phyloP scores from a whole-genome alignment of 1,140 invertebrate genomes.

The Nephila pilipes region DNA sequence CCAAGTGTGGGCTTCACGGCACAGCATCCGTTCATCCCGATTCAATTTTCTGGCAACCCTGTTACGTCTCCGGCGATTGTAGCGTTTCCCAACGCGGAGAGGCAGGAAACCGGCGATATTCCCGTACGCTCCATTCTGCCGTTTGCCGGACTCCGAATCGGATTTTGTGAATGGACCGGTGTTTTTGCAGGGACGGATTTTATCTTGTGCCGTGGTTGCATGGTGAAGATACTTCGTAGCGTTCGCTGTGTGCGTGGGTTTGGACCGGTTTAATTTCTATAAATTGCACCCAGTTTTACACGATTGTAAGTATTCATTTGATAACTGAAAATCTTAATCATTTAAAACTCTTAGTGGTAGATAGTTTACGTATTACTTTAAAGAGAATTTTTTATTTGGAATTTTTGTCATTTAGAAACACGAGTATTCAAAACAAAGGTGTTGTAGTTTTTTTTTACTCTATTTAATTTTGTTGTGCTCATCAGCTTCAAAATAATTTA shows the following conservation, averaged over 20 bases:
- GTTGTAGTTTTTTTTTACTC: too few species aligned
- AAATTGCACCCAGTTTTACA: background rate
- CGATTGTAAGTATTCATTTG: background rate
- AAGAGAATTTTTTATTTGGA: too few species aligned
- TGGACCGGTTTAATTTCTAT: background rate
- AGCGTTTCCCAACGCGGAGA: slow-evolving; percentile 11
- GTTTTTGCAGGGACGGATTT: background rate
- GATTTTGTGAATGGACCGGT: slow-evolving; percentile 13
- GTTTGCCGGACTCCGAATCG: background rate
- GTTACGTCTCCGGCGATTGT: slow-evolving; percentile 20
- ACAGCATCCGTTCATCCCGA: slow-evolving; percentile 14
- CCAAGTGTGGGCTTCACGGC: slow-evolving; percentile 10
- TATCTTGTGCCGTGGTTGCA: background rate
- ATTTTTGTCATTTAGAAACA: too few species aligned
- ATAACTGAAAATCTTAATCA: too few species aligned
- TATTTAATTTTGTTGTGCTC: too few species aligned
- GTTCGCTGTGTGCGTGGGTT: background rate
- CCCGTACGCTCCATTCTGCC: background rate
- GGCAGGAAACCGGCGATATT: slow-evolving; percentile 5
- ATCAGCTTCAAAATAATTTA: too few species aligned
- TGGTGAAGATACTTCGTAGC: background rate
- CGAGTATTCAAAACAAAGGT: too few species aligned
- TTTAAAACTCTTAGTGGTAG: too few species aligned
- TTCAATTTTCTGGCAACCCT: slow-evolving; percentile 18
- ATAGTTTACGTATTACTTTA: too few species aligned